These are phyloP conservation scores for Periophthalmodon schlosseri DNA, from an alignment of 2,113 vertebrate species.

Conservation along the genomic window DNA sequence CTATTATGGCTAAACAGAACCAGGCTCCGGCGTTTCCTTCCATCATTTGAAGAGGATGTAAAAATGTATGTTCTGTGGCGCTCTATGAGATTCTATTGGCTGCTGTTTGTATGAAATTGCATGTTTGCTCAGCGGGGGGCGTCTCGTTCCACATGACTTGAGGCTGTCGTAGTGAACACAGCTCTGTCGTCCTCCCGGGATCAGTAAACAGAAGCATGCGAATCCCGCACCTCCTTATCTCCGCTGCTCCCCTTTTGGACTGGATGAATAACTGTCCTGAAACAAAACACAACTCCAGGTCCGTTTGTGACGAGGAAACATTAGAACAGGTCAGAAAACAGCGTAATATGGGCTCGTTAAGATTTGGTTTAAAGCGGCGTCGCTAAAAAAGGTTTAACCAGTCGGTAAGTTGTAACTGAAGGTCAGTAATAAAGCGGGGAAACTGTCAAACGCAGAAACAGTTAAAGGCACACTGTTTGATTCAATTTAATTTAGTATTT, in stretches of 20 bases:
- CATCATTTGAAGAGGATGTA: constrained; percentile 26
- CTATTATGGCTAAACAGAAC: neutral
- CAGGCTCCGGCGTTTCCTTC: neutral
- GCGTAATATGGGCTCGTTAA: no score
- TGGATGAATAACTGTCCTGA: constrained; percentile 14
- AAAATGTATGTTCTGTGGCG: neutral
- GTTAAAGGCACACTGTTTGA: no score
- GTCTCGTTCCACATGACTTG: constrained; percentile 21
- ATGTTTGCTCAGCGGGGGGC: constrained; percentile 22
- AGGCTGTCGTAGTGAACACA: constrained; percentile 9
- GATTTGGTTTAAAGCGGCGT: no score
- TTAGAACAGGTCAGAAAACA: no score
- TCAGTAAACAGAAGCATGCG: constrained; percentile 43
- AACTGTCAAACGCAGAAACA: no score
- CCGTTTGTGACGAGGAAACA: no score
- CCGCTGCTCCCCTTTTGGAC: neutral
- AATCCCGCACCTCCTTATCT: constrained; percentile 21
- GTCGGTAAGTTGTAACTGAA: no score
- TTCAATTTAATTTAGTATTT: no score
- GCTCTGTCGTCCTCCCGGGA: constrained; percentile 21
- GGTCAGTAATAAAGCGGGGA: no score
- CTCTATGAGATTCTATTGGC: constrained; percentile 24
- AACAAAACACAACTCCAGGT: no score
- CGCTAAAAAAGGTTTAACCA: no score
- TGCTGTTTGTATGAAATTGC: constrained; percentile 20